These are phyloP conservation scores for Poeciliopsis paucimaculata DNA, from an alignment of 2,797 vertebrate genomes.

Conservation along the genomic window DNA sequence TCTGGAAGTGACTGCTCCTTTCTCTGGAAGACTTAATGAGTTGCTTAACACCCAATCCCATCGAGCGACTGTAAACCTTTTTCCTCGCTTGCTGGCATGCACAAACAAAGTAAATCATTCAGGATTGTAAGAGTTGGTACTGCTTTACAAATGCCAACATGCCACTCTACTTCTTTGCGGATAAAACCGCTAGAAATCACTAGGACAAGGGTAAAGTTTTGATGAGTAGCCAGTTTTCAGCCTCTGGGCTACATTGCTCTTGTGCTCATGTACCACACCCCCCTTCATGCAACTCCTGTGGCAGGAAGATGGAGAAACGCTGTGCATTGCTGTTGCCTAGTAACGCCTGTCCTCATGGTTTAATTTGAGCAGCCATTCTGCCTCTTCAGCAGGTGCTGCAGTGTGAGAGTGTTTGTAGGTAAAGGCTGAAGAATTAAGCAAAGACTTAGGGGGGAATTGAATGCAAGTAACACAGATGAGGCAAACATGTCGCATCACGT, in stretches of 20 bases:
- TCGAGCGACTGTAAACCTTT: constrained; percentile 22
- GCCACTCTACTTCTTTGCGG: background rate
- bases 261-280: constrained; percentile 21
- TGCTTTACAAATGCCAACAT: constrained; percentile 24
- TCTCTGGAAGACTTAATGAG: constrained; percentile 50
- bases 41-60: constrained; percentile 23
- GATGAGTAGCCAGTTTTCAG: constrained; percentile 14
- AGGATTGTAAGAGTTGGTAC: constrained; percentile 8
- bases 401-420: constrained; percentile 20
- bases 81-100: constrained; percentile 12
- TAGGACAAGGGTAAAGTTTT: constrained; percentile 38
- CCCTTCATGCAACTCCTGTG: constrained; percentile 29
- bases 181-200: constrained; percentile 47
- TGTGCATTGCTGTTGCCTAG: constrained; percentile 72
- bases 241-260: constrained; percentile 14
- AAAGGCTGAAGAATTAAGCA: constrained; percentile 31
- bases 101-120: constrained; percentile 24
- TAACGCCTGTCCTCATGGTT: constrained; percentile 60
- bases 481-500: constrained; percentile 20
- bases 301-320: constrained; percentile 71
- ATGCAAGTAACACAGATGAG: background rate
- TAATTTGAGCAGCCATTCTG: constrained; percentile 44
- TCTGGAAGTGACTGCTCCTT: constrained; percentile 40
- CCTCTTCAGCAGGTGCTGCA: constrained; percentile 58
- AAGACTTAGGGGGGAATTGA: background rate